Evolutionary conservation across 2,113 vertebrate genomes (phyloP).

Genomic region (Archocentrus centrarchus): DNA sequence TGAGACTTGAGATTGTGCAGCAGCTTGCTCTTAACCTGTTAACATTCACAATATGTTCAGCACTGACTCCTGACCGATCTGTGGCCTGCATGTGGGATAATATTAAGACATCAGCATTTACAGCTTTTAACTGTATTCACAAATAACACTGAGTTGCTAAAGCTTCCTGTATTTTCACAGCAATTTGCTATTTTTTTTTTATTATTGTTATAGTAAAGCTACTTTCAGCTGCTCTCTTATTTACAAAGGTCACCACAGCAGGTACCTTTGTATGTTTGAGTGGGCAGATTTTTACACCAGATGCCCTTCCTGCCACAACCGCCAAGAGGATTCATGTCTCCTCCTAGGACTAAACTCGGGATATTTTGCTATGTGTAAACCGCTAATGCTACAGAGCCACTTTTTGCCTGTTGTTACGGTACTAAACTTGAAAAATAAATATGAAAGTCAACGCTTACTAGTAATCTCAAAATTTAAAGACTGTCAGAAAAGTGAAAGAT

Average conservation of each 20-base stretch:
- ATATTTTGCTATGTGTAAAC: background rate
- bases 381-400: background rate
- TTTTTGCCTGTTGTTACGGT: background rate
- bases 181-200: background rate
- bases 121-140: background rate
- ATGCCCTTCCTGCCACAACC: background rate
- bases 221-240: background rate
- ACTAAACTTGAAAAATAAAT: background rate
- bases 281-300: constrained; percentile 8
- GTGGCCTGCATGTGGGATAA: background rate
- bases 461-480: background rate
- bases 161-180: background rate
- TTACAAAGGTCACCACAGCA: background rate
- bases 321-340: background rate
- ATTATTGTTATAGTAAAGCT: background rate
- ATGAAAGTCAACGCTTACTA: background rate
- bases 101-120: background rate
- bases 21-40: background rate
- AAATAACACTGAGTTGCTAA: background rate
- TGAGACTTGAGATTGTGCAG: background rate
- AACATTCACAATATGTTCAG: constrained; percentile 6
- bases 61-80: background rate
- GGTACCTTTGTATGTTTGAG: constrained; percentile 6
- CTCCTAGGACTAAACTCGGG: background rate
- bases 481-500: background rate